phyloP scores from a whole-genome alignment of 2,113 vertebrate species.

The Urocolius indicus region DNA sequence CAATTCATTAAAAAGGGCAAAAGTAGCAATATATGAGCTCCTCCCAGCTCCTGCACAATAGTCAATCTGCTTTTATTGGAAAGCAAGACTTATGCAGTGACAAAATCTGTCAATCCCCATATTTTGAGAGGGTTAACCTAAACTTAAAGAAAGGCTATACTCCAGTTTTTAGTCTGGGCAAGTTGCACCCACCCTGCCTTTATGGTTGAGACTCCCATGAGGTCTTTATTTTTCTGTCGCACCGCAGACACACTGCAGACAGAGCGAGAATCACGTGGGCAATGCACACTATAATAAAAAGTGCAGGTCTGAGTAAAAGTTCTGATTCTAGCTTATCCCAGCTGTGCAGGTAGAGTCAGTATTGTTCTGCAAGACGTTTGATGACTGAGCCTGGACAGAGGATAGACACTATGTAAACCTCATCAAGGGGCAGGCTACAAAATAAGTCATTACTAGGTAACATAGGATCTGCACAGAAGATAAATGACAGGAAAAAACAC shows the following conservation, averaged over 20 bases:
- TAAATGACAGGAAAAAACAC: neutral
- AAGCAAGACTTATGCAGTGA: neutral
- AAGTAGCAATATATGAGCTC: neutral
- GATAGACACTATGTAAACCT: neutral
- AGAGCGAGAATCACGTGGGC: neutral
- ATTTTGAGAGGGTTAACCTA: neutral
- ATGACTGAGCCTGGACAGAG: neutral
- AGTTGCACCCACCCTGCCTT: neutral
- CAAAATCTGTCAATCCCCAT: neutral
- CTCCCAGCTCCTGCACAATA: neutral
- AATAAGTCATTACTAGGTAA: neutral
- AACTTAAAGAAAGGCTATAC: accelerated
- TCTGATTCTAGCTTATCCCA: neutral
- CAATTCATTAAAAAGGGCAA: neutral
- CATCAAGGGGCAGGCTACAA: neutral
- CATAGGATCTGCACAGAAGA: neutral
- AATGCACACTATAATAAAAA: neutral
- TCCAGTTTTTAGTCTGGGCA: neutral
- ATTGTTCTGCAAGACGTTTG: neutral
- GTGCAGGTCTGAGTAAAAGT: neutral
- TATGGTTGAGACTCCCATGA: neutral
- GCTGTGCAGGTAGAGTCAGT: neutral
- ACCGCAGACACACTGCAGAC: neutral
- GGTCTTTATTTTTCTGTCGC: neutral
- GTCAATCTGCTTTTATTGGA: neutral